A percentile compares a stretch with the other conserved stretches of the same genome.
These are phyloP conservation scores for Teleogryllus oceanicus DNA, from an alignment of 2,888 invertebrate species.

Conservation along the genomic window DNA sequence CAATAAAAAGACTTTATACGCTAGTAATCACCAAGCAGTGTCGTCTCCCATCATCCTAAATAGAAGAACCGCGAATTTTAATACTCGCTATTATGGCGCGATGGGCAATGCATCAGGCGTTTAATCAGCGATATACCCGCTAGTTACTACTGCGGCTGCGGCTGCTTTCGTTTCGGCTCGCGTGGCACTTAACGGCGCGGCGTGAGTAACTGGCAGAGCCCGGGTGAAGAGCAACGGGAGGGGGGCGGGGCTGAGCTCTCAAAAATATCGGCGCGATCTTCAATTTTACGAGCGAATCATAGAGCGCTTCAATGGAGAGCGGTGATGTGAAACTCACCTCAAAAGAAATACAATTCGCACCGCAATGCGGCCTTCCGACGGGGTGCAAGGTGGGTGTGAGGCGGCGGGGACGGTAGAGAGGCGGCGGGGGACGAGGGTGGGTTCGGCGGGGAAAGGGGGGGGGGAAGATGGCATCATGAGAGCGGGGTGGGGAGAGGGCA, in stretches of 20 bases:
- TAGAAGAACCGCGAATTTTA: constrained; percentile 10
- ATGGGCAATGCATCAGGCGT: background rate
- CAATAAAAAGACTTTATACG: constrained; percentile 4
- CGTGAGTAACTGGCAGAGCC: background rate
- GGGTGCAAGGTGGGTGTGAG: no score
- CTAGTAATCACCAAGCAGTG: background rate
- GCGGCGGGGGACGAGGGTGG: no score
- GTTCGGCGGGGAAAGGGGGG: no score
- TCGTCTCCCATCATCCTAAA: background rate
- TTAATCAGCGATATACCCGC: constrained; percentile 1
- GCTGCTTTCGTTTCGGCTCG: background rate
- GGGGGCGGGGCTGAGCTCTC: background rate
- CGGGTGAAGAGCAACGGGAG: background rate
- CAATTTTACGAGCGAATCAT: constrained; percentile 2
- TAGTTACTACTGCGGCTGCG: background rate
- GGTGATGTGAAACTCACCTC: background rate
- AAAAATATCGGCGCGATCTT: constrained; percentile 1
- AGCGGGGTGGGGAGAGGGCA: no score
- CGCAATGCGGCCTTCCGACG: no score
- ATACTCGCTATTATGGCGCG: background rate
- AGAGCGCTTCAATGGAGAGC: background rate
- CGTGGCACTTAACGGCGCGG: background rate
- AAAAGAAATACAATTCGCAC: background rate
- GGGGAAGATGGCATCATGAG: no score
- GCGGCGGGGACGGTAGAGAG: no score